A percentile compares a stretch with the other conserved stretches of the same genome.
Conservation (phyloP, 2,113 vertebrate species). For the Eulemur rufifrons region DNA sequence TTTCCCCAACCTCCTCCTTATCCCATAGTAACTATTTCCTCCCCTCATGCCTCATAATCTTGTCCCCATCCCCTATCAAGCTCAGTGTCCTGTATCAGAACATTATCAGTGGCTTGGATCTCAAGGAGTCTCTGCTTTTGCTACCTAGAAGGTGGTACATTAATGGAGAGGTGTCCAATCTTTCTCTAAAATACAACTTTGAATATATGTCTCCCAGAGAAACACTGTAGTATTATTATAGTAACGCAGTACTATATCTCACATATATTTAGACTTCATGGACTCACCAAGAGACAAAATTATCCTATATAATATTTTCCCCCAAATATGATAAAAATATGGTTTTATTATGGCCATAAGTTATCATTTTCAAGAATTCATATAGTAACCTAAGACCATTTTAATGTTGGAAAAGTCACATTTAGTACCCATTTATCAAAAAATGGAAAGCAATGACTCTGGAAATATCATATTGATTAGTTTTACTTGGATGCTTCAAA, state of each 20-base stretch:
- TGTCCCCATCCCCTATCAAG: not conserved
- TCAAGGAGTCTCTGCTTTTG: not conserved
- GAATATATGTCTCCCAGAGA: not conserved
- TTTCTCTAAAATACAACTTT: not conserved
- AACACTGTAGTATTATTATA: not conserved
- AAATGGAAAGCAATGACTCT: conserved; percentile 24
- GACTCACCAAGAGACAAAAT: not conserved
- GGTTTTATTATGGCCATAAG: not conserved
- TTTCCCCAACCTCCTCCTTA: not conserved
- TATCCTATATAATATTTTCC: not conserved
- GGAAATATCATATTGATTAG: conserved; percentile 55
- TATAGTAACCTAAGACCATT: not conserved
- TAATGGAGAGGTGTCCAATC: not conserved
- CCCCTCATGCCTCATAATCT: not conserved
- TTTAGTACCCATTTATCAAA: conserved; percentile 15
- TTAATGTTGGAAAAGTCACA: conserved; percentile 34
- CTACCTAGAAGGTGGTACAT: not conserved
- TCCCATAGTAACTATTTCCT: not conserved
- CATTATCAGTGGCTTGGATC: not conserved
- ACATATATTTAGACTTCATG: not conserved
- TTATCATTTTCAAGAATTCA: conserved; percentile 40
- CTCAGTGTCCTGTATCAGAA: not conserved
- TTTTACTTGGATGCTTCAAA: conserved; percentile 47
- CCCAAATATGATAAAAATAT: not conserved
- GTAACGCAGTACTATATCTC: not conserved